Evolutionary conservation across 2,797 vertebrate species (phyloP).

Genomic region (Apodemus agrarius): DNA sequence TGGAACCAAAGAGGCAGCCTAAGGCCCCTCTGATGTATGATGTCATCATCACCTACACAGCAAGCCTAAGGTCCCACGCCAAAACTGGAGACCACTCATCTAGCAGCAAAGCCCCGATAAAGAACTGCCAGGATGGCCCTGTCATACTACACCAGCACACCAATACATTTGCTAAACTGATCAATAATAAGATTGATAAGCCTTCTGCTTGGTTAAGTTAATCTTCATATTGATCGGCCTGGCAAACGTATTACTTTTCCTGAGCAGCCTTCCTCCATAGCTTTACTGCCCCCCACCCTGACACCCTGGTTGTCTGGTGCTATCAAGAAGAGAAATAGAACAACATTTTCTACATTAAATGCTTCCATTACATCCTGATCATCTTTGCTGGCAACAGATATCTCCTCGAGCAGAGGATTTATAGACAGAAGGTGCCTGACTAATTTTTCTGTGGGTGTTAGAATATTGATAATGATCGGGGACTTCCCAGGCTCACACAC

Average conservation of each 20-base stretch:
- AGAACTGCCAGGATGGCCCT: fast-evolving
- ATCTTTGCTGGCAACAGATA: conserved; percentile 69
- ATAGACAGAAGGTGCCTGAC: conserved; percentile 18
- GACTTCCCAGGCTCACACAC: not conserved
- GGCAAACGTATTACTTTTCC: conserved; percentile 82
- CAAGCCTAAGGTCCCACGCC: not conserved
- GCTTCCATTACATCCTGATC: conserved; percentile 77
- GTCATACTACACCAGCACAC: conserved; percentile 51
- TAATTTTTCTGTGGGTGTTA: conserved; percentile 72
- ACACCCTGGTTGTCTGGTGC: conserved; percentile 26
- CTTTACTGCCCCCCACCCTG: not conserved
- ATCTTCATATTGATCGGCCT: conserved; percentile 87
- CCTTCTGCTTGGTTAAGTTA: conserved; percentile 80
- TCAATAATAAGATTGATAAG: conserved; percentile 87
- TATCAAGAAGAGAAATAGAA: conserved; percentile 83
- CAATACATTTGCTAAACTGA: conserved; percentile 80
- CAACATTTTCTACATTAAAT: conserved; percentile 73
- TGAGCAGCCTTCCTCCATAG: conserved; percentile 1
- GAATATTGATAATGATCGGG: conserved; percentile 64
- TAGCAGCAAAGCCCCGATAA: not conserved
- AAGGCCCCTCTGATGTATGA: no score
- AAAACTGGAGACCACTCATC: not conserved
- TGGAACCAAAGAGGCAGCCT: conserved; percentile 11
- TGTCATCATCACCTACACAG: fast-evolving
- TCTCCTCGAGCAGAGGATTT: conserved; percentile 60